These are phyloP conservation scores for Tenthredo notha DNA, from an alignment of 2,888 invertebrate genomes.

Conservation along the genomic window DNA sequence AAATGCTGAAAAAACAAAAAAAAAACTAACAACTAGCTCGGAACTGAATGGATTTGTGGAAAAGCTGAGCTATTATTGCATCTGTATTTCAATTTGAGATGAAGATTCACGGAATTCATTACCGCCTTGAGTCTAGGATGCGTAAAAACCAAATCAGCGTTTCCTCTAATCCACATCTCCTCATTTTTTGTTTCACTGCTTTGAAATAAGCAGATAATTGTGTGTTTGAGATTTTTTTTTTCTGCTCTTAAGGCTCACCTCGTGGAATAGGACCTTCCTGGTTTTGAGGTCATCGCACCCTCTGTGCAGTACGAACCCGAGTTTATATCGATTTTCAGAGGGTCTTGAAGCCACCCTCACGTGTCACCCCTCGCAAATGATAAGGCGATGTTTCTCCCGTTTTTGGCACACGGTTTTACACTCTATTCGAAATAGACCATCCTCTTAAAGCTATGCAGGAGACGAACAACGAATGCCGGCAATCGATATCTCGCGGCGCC, in stretches of 20 bases:
- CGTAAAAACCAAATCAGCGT: not conserved
- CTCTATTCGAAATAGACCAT: conserved; percentile 60
- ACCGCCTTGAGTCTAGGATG: not conserved
- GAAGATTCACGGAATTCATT: not conserved
- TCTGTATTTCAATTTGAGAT: not conserved
- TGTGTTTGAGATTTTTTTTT: not conserved
- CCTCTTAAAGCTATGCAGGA: conserved; percentile 60
- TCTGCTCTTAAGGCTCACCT: conserved; percentile 62
- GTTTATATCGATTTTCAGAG: conserved; percentile 67
- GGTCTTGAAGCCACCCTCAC: not conserved
- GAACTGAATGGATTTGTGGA: not conserved
- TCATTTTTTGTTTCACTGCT: not conserved
- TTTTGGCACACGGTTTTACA: conserved; percentile 48
- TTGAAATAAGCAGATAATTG: not conserved
- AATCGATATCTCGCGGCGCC: conserved; percentile 53
- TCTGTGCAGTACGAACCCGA: conserved; percentile 61
- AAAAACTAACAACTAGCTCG: not conserved
- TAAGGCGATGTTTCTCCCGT: conserved; percentile 15
- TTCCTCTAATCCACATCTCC: conserved; percentile 18
- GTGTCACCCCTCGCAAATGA: conserved; percentile 30
- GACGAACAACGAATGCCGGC: conserved; percentile 38
- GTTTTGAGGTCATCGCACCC: conserved; percentile 75
- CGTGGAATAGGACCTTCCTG: conserved; percentile 71
- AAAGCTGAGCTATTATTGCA: not conserved
- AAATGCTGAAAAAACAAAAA: not conserved